phyloP scores from a whole-genome alignment of 2,797 vertebrate species.

The Tiaroga cobitis region DNA sequence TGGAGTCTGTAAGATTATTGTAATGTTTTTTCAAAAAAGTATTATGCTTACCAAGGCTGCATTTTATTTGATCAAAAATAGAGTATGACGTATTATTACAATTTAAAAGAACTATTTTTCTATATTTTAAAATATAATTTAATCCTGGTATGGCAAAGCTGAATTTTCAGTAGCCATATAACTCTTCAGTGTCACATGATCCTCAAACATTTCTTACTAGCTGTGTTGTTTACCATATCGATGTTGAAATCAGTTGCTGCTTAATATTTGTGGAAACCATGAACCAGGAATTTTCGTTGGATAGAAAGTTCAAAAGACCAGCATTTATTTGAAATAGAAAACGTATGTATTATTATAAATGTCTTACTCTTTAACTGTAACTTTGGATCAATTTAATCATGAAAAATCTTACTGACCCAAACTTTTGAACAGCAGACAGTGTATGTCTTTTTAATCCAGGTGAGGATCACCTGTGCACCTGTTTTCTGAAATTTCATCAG shows the following conservation, averaged over 20 bases:
- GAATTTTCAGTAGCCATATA: too few species aligned
- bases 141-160: neutral
- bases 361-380: neutral
- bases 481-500: constrained; percentile 65
- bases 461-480: constrained; percentile 37
- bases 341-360: neutral
- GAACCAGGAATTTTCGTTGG: neutral
- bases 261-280: neutral
- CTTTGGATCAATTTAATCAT: neutral
- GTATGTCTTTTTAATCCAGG: neutral
- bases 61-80: neutral
- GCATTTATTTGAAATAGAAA: neutral
- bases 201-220: too few species aligned
- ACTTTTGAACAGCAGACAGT: neutral
- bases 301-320: neutral
- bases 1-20: too few species aligned
- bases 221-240: too few species aligned
- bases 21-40: too few species aligned
- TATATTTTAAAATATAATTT: neutral
- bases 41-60: neutral
- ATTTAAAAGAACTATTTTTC: neutral
- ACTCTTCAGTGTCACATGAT: too few species aligned
- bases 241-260: too few species aligned
- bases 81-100: neutral
- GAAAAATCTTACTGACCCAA: neutral